Percentiles rank a stretch among this genome's conserved stretches.
phyloP scores from a whole-genome alignment of 2,888 invertebrate genomes.

The Chymomyza caudatula region DNA sequence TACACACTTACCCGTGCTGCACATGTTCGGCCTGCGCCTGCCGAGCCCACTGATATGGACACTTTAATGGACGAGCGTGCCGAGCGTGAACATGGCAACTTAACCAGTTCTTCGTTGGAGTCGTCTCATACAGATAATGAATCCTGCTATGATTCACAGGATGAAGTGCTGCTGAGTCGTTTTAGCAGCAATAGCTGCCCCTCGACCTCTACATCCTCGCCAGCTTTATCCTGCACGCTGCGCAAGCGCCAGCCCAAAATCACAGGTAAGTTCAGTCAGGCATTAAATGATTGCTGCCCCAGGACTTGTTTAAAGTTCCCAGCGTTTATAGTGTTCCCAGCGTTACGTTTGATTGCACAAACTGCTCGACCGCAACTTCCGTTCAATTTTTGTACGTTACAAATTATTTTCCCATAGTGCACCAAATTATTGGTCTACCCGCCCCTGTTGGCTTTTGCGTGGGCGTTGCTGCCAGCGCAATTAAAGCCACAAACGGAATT shows the following conservation, averaged over 20 bases:
- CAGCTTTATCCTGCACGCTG: slow-evolving; percentile 20
- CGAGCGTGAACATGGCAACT: slow-evolving; percentile 71
- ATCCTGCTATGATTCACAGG: slow-evolving; percentile 75
- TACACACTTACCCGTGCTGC: slow-evolving; percentile 78
- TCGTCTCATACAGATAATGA: slow-evolving; percentile 71
- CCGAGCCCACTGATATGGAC: slow-evolving; percentile 59
- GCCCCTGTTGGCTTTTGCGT: slow-evolving; percentile 13
- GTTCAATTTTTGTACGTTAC: slow-evolving; percentile 21
- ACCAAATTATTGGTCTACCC: slow-evolving; percentile 6
- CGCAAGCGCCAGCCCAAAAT: slow-evolving; percentile 77
- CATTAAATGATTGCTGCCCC: too few relatives aligned
- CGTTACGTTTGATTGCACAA: slow-evolving; percentile 10
- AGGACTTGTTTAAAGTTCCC: background rate
- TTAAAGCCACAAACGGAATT: background rate
- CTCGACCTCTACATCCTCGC: slow-evolving; percentile 44
- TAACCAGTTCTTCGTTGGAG: slow-evolving; percentile 55
- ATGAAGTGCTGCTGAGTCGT: slow-evolving; percentile 61
- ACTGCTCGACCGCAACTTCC: slow-evolving; percentile 15
- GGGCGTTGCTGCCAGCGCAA: slow-evolving; percentile 29
- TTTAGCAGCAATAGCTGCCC: slow-evolving; percentile 38
- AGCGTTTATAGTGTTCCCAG: slow-evolving; percentile 38
- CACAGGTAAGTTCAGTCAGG: slow-evolving; percentile 78
- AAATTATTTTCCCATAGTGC: slow-evolving; percentile 34
- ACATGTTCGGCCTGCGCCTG: slow-evolving; percentile 68
- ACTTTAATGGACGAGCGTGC: slow-evolving; percentile 74